Conservation (phyloP, 1,140 invertebrate species). For the Eurosta solidaginis region DNA sequence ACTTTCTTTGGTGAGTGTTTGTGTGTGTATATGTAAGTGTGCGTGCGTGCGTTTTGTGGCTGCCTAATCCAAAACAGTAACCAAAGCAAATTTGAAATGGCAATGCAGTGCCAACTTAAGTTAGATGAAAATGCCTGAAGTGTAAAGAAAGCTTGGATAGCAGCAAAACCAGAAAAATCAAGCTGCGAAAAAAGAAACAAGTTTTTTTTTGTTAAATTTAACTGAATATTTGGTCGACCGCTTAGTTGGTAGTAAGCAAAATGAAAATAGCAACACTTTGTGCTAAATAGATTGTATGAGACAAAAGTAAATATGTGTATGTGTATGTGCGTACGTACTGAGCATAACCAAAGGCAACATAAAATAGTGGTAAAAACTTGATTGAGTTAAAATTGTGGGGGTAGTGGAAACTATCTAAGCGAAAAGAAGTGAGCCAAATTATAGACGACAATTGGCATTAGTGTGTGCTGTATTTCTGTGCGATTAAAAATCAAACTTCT, state of each 20-base stretch:
- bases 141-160: neutral
- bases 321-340: neutral
- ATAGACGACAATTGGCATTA: no score
- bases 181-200: no score
- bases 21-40: no score
- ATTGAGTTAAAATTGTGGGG: neutral
- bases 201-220: neutral
- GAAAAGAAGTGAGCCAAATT: no score
- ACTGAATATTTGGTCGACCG: neutral
- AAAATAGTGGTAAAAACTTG: neutral
- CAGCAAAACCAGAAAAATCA: neutral
- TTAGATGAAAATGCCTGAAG: neutral
- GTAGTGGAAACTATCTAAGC: neutral
- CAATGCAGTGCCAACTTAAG: neutral
- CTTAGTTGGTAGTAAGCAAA: neutral
- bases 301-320: neutral
- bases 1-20: no score
- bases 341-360: neutral
- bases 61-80: neutral
- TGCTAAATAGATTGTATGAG: no score
- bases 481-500: no score
- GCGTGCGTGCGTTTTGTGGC: no score
- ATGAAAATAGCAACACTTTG: neutral
- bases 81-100: constrained; percentile 1
- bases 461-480: no score